Conservation (phyloP, 2,888 invertebrate species). For the Nephrotoma flavescens region DNA sequence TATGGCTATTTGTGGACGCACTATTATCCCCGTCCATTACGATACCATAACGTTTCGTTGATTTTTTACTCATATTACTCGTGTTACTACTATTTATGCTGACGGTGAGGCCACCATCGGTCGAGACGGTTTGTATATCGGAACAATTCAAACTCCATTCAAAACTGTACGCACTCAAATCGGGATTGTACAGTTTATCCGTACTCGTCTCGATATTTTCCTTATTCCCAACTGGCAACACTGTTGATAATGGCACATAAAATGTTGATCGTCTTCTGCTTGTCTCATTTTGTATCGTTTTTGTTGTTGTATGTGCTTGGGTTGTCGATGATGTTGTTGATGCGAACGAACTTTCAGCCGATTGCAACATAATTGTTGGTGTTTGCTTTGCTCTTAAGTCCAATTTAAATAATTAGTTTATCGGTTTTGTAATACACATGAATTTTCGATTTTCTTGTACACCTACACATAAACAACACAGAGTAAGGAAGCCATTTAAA, state of each 20-base stretch:
- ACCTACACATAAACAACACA: background rate
- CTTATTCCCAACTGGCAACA: background rate
- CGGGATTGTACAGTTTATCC: conserved; percentile 9
- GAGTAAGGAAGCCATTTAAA: background rate
- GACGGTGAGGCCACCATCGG: conserved; percentile 10
- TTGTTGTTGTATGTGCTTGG: conserved; percentile 14
- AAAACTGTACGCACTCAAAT: conserved; percentile 24
- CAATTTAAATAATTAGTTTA: background rate
- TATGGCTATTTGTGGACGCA: conserved; percentile 13
- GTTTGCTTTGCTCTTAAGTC: background rate
- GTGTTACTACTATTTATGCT: background rate
- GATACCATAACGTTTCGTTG: conserved; percentile 29
- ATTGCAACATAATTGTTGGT: conserved; percentile 18
- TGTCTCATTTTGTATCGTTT: conserved; percentile 25
- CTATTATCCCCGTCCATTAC: conserved; percentile 26
- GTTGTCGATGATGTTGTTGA: conserved; percentile 19
- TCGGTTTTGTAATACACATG: background rate
- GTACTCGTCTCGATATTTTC: background rate
- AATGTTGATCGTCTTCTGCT: conserved; percentile 54
- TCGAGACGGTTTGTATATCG: conserved; percentile 16
- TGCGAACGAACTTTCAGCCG: conserved; percentile 11
- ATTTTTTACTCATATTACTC: conserved; percentile 13
- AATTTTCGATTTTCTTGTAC: background rate
- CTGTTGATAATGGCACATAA: conserved; percentile 45
- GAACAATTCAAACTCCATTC: conserved; percentile 26